phyloP scores from a whole-genome alignment of 2,888 invertebrate species.

The Erebia aethiops region DNA sequence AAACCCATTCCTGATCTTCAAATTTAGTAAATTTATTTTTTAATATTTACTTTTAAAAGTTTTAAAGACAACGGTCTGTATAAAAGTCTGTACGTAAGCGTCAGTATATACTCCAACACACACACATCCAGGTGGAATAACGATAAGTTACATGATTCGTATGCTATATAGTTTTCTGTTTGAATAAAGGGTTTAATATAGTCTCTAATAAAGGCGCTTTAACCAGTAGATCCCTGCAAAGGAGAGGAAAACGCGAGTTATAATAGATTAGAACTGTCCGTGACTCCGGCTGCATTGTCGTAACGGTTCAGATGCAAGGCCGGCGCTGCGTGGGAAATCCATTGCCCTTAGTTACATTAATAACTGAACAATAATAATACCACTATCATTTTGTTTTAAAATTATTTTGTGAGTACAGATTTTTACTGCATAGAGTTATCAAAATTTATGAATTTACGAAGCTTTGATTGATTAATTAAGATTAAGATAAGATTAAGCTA shows the following conservation, averaged over 20 bases:
- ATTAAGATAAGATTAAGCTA: too few species aligned
- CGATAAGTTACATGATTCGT: too few species aligned
- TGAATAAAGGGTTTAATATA: not conserved
- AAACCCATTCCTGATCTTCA: too few species aligned
- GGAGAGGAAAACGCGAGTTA: constrained; percentile 43
- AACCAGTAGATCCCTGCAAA: constrained; percentile 33
- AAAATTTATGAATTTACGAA: too few species aligned
- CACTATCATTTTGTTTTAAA: constrained; percentile 13
- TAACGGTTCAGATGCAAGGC: constrained; percentile 71
- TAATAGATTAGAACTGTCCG: constrained; percentile 39
- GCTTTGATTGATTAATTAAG: too few species aligned
- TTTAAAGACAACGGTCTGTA: too few species aligned
- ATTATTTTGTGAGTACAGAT: not conserved
- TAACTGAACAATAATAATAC: constrained; percentile 25
- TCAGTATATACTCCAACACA: too few species aligned
- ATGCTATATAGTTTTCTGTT: not conserved
- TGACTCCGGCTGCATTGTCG: constrained; percentile 51
- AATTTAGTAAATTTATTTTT: too few species aligned
- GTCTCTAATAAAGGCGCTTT: constrained; percentile 14
- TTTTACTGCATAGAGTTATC: too few species aligned
- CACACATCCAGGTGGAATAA: too few species aligned
- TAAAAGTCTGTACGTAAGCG: too few species aligned
- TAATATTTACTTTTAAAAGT: too few species aligned
- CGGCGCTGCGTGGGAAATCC: constrained; percentile 50
- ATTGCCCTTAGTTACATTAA: constrained; percentile 40